Percentiles rank a stretch among this genome's conserved stretches.
phyloP scores from a whole-genome alignment of 1,140 invertebrate genomes.

The Musca vetustissima region DNA sequence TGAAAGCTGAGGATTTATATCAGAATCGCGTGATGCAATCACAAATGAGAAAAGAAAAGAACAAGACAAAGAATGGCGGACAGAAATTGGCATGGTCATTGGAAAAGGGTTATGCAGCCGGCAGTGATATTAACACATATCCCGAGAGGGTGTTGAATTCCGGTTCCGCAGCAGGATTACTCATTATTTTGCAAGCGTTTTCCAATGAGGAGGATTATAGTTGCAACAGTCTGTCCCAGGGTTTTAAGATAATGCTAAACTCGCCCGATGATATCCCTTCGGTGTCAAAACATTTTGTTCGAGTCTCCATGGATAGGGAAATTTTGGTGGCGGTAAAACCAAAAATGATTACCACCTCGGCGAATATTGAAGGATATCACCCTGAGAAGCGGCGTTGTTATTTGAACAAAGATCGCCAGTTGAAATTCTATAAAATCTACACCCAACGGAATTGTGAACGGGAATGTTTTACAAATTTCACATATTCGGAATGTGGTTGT shows the following conservation, averaged over 20 bases:
- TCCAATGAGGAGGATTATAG: slow-evolving; percentile 66
- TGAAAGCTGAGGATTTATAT: slow-evolving; percentile 62
- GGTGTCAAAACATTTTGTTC: slow-evolving; percentile 63
- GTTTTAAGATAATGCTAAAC: slow-evolving; percentile 65
- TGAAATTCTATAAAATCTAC: slow-evolving; percentile 69
- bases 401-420: slow-evolving; percentile 63
- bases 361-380: slow-evolving; percentile 50
- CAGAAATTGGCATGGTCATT: slow-evolving; percentile 45
- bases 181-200: slow-evolving; percentile 62
- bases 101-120: slow-evolving; percentile 62
- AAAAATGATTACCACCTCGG: slow-evolving; percentile 65
- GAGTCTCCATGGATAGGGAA: slow-evolving; percentile 58
- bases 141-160: slow-evolving; percentile 61
- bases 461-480: slow-evolving; percentile 77
- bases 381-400: slow-evolving; percentile 63
- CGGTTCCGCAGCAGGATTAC: slow-evolving; percentile 63
- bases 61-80: slow-evolving; percentile 25
- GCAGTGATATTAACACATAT: slow-evolving; percentile 60
- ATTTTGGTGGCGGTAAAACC: slow-evolving; percentile 64
- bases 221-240: slow-evolving; percentile 68
- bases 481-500: slow-evolving; percentile 57
- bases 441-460: slow-evolving; percentile 75
- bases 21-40: slow-evolving; percentile 54
- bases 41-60: slow-evolving; percentile 4
- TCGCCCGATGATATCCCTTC: slow-evolving; percentile 64